These are phyloP conservation scores for Sebastes cheni DNA, from an alignment of 2,797 vertebrate genomes.

Conservation along the genomic window DNA sequence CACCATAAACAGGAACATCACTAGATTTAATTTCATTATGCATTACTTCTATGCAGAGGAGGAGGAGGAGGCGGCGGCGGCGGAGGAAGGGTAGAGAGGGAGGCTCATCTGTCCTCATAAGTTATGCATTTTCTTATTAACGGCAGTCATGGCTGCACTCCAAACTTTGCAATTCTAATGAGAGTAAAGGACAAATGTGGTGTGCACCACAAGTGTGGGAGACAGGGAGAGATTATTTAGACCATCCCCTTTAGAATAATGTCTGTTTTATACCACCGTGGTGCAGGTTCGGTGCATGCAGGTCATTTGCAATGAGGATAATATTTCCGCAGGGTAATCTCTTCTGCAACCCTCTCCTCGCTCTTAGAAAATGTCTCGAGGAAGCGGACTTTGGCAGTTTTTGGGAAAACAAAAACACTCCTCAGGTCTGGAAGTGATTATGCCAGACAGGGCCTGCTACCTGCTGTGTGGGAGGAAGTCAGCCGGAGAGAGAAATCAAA, in stretches of 20 bases:
- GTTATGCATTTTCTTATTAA: neutral
- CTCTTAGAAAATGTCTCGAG: slow-evolving; percentile 14
- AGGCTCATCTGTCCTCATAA: neutral
- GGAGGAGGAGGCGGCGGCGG: neutral
- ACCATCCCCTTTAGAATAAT: neutral
- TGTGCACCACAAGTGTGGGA: neutral
- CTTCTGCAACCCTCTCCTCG: slow-evolving; percentile 12
- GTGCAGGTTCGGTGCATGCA: neutral
- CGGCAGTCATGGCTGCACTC: neutral
- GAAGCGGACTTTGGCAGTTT: slow-evolving; percentile 41
- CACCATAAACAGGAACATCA: neutral
- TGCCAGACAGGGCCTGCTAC: slow-evolving; percentile 58
- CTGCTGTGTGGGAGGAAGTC: slow-evolving; percentile 75
- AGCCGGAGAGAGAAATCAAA: slow-evolving; percentile 62
- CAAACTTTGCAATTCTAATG: neutral
- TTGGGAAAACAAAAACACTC: slow-evolving; percentile 42
- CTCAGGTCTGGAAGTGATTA: slow-evolving; percentile 71
- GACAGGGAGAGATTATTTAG: neutral
- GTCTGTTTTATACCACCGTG: neutral
- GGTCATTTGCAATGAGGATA: neutral
- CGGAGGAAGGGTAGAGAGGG: neutral
- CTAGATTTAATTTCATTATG: neutral
- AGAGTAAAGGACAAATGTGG: neutral
- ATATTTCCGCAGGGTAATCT: neutral
- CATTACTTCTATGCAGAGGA: neutral